A percentile compares a stretch with the other conserved stretches of the same genome.
Evolutionary conservation across 2,888 invertebrate genomes (phyloP).

Genomic region (Plusia festucae): DNA sequence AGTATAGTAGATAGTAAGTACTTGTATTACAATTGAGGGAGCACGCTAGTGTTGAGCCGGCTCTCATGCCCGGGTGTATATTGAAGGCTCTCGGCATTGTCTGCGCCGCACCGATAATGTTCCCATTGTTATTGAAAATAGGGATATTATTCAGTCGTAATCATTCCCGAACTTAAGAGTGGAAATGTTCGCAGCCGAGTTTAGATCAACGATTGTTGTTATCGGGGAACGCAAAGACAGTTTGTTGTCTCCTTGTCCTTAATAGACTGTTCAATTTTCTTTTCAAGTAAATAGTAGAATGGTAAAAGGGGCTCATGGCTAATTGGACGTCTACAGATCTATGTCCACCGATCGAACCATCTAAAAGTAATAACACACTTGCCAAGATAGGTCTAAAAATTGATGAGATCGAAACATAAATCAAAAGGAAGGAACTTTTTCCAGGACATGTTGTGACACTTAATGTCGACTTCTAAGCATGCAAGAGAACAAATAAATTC

Average conservation of each 20-base stretch:
- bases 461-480: too few relatives aligned
- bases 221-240: constrained; percentile 11
- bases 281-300: not conserved
- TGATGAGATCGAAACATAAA: too few relatives aligned
- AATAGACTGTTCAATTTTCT: not conserved
- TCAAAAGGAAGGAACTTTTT: too few relatives aligned
- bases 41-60: not conserved
- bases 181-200: constrained; percentile 8
- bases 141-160: constrained; percentile 20
- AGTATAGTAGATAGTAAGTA: too few relatives aligned
- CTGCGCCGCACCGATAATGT: constrained; percentile 10
- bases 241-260: not conserved
- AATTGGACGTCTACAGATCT: too few relatives aligned
- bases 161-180: constrained; percentile 16
- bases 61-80: not conserved
- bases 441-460: too few relatives aligned
- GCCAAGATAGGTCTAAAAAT: too few relatives aligned
- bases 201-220: constrained; percentile 2
- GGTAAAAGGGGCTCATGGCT: too few relatives aligned
- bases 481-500: too few relatives aligned
- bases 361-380: too few relatives aligned
- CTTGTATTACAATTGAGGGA: not conserved
- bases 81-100: constrained; percentile 11
- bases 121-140: constrained; percentile 25
- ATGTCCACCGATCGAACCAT: too few relatives aligned